A percentile compares a stretch with the other conserved stretches of the same genome.
Conservation (phyloP, 23 tunicate species). For the Halocynthia aurantium region DNA sequence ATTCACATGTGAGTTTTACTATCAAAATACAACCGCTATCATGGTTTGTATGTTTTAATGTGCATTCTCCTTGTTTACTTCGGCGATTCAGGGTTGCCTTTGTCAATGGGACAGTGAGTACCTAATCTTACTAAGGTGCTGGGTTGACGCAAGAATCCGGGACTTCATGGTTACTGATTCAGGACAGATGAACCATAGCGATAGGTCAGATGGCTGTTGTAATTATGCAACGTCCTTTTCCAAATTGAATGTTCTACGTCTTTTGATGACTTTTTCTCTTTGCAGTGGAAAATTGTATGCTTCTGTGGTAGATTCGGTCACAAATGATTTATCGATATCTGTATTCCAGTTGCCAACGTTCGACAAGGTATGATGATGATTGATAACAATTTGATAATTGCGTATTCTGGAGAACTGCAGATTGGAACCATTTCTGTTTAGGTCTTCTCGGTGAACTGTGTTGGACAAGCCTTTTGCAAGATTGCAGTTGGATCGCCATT, state of each 20-base stretch:
- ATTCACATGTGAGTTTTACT: neutral
- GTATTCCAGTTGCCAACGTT: neutral
- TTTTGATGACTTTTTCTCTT: neutral
- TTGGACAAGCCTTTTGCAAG: neutral
- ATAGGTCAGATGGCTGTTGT: slow-evolving; percentile 8
- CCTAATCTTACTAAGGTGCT: slow-evolving; percentile 30
- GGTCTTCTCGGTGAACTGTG: neutral
- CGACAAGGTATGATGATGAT: neutral
- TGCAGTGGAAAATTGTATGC: slow-evolving; percentile 4
- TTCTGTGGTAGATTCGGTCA: neutral
- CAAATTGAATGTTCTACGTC: too few species aligned
- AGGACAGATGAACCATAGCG: neutral
- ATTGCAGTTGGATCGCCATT: slow-evolving; percentile 6
- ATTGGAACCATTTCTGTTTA: neutral
- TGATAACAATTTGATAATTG: neutral
- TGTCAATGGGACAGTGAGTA: slow-evolving; percentile 22
- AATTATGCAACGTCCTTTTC: too few species aligned
- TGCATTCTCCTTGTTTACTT: neutral
- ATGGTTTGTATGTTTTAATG: neutral
- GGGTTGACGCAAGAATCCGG: slow-evolving; percentile 1
- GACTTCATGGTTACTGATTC: slow-evolving; percentile 41
- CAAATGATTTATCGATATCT: neutral
- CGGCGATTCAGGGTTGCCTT: slow-evolving; percentile 36
- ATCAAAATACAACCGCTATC: too few species aligned
- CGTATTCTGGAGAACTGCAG: neutral